Conservation (phyloP, 2,113 vertebrate genomes). For the Tinamus guttatus region DNA sequence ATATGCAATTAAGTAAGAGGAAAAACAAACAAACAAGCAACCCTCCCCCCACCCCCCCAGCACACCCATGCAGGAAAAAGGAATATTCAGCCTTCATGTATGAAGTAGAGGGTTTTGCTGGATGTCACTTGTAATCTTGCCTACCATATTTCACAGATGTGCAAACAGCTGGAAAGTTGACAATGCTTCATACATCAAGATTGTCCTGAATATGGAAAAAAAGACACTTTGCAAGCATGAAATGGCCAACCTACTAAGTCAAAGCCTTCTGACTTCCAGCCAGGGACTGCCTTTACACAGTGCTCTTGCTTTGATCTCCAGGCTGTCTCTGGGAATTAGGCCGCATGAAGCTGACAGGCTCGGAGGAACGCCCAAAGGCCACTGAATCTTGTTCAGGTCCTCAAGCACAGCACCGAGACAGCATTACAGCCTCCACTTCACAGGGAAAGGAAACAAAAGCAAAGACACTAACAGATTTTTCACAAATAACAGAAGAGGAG, state of each 20-base stretch:
- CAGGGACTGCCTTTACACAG: neutral
- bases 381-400: neutral
- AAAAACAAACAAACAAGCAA: neutral
- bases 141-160: neutral
- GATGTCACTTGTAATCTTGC: neutral
- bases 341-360: neutral
- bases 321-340: neutral
- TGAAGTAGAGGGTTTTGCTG: neutral
- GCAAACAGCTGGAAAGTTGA: neutral
- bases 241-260: neutral
- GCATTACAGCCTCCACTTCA: neutral
- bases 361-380: neutral
- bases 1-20: neutral
- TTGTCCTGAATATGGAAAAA: neutral
- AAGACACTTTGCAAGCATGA: neutral
- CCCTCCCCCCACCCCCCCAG: too few species aligned
- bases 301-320: neutral
- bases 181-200: neutral
- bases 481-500: neutral
- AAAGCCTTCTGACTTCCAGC: neutral
- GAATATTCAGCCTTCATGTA: neutral
- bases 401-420: fast-evolving
- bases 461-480: neutral
- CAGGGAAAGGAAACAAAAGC: neutral
- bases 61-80: neutral